Conservation (phyloP, 2,113 vertebrate genomes). For the Oplegnathus fasciatus region DNA sequence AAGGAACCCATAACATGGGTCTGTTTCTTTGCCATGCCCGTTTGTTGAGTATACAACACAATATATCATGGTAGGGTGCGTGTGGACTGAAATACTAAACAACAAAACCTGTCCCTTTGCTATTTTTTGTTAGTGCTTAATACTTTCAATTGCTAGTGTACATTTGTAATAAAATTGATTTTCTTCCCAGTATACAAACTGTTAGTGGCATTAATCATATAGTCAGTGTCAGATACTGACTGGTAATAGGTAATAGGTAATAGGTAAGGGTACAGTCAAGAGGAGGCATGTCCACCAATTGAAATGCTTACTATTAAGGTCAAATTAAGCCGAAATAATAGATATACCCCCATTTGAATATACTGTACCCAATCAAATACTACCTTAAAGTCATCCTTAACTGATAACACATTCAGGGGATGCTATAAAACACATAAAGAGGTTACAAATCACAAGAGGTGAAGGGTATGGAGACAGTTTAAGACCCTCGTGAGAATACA, state of each 20-base stretch:
- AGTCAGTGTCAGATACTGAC: neutral
- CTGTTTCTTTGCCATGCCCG: conserved; percentile 52
- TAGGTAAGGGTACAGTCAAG: neutral
- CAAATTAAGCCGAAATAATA: neutral
- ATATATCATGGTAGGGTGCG: conserved; percentile 2
- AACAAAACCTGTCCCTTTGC: conserved; percentile 4
- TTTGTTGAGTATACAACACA: conserved; percentile 52
- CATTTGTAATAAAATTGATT: neutral
- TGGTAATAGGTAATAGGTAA: too few relatives aligned
- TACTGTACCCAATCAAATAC: neutral
- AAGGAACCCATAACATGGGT: conserved; percentile 53
- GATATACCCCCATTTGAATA: neutral
- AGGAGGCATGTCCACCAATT: neutral
- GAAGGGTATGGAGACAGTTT: conserved; percentile 11
- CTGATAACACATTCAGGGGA: neutral
- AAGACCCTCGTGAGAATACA: conserved; percentile 45
- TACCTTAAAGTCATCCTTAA: neutral
- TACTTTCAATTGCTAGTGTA: conserved; percentile 21
- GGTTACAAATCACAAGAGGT: neutral
- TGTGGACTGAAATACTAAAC: neutral
- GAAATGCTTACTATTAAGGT: conserved; percentile 2
- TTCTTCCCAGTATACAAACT: conserved; percentile 7
- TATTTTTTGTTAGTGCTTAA: conserved; percentile 9
- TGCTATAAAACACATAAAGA: neutral
- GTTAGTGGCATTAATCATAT: conserved; percentile 28